phyloP scores from a whole-genome alignment of 2,888 invertebrate species.

The Macrosoma leucophasiata region DNA sequence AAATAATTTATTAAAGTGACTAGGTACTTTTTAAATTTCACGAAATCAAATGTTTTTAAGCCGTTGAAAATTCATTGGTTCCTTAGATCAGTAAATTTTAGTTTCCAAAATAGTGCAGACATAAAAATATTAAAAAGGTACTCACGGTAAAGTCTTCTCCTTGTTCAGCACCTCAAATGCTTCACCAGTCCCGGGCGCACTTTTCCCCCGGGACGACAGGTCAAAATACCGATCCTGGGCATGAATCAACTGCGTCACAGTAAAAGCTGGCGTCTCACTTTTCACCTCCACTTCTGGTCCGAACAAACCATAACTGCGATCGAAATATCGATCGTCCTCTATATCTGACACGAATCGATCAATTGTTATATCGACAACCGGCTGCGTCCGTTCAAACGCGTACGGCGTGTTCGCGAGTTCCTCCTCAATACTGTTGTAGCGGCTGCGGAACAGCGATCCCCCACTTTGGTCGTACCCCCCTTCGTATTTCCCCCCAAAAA shows the following conservation, averaged over 20 bases:
- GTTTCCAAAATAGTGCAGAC: too few relatives aligned
- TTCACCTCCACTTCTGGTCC: slow-evolving; percentile 48
- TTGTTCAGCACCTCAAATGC: too few relatives aligned
- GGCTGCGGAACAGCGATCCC: slow-evolving; percentile 60
- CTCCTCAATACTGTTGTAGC: slow-evolving; percentile 70
- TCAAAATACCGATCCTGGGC: slow-evolving; percentile 67
- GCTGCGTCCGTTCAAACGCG: slow-evolving; percentile 52
- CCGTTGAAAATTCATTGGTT: too few relatives aligned
- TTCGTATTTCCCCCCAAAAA: slow-evolving; percentile 62
- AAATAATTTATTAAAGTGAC: background rate
- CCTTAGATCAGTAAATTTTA: too few relatives aligned
- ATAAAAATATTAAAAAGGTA: too few relatives aligned
- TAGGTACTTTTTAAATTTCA: too few relatives aligned
- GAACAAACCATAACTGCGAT: slow-evolving; percentile 43
- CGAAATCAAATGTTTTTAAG: too few relatives aligned
- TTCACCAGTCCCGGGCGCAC: slow-evolving; percentile 24
- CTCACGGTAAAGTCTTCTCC: too few relatives aligned
- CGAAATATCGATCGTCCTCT: slow-evolving; percentile 58
- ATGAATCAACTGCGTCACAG: slow-evolving; percentile 62
- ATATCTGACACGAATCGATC: slow-evolving; percentile 40
- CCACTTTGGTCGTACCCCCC: slow-evolving; percentile 41
- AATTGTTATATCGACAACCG: slow-evolving; percentile 52
- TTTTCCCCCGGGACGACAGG: slow-evolving; percentile 41
- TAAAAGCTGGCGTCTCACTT: slow-evolving; percentile 50
- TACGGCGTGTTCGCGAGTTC: slow-evolving; percentile 71